Evolutionary conservation across 2,888 invertebrate species (phyloP).

Genomic region (Ochropleura leucogaster): DNA sequence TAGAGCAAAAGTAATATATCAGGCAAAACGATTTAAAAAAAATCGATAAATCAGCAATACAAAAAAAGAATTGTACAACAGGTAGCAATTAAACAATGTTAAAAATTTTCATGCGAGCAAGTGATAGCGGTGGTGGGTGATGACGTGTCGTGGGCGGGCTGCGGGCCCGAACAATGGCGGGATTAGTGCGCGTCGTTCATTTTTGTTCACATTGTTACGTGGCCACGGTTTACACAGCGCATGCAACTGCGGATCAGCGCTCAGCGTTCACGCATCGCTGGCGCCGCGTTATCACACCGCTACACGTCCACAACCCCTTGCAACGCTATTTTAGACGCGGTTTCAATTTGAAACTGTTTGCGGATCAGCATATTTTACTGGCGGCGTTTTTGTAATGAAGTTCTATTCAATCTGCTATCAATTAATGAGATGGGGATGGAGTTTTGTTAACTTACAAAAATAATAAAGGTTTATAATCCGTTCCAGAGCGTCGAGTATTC

Average conservation of each 20-base stretch:
- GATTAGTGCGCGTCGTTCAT: slow-evolving; percentile 83
- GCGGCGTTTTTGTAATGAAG: slow-evolving; percentile 77
- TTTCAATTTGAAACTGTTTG: slow-evolving; percentile 83
- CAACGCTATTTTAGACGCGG: slow-evolving; percentile 79
- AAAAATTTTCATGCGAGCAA: slow-evolving; percentile 61
- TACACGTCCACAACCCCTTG: slow-evolving; percentile 84
- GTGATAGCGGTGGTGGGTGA: slow-evolving; percentile 69
- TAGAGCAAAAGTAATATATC: background rate
- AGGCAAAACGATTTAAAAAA: background rate
- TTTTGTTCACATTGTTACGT: slow-evolving; percentile 79
- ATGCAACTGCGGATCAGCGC: slow-evolving; percentile 77
- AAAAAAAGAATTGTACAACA: slow-evolving; percentile 20
- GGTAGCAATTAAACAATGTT: slow-evolving; percentile 55
- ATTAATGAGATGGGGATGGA: slow-evolving; percentile 79
- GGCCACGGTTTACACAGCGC: slow-evolving; percentile 73
- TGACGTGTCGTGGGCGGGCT: slow-evolving; percentile 58
- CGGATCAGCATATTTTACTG: slow-evolving; percentile 88
- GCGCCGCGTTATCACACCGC: slow-evolving; percentile 81
- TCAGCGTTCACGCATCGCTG: slow-evolving; percentile 78
- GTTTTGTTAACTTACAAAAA: slow-evolving; percentile 56
- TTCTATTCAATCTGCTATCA: slow-evolving; percentile 81
- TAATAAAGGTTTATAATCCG: slow-evolving; percentile 41
- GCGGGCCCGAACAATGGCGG: slow-evolving; percentile 76
- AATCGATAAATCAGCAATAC: background rate
- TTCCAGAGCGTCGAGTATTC: background rate